Conservation (phyloP, 2,888 invertebrate species). For the Camponotus fellah region DNA sequence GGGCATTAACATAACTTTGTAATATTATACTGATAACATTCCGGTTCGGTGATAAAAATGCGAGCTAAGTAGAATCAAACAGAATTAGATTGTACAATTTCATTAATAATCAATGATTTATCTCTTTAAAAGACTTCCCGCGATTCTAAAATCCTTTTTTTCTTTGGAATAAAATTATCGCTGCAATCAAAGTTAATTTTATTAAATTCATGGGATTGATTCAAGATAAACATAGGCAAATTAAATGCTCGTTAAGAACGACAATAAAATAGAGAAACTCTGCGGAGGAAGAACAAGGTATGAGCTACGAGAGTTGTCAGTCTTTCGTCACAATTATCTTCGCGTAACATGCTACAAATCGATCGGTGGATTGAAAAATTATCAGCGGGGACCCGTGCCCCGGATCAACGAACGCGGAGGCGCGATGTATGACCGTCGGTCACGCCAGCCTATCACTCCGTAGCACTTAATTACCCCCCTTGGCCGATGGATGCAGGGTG, state of each 20-base stretch:
- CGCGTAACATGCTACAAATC: constrained; percentile 61
- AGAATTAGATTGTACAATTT: constrained; percentile 3
- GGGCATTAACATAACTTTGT: constrained; percentile 34
- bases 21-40: constrained; percentile 29
- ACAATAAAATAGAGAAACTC: background rate
- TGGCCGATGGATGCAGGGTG: constrained; percentile 79
- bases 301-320: constrained; percentile 40
- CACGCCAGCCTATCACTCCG: constrained; percentile 80
- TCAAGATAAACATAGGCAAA: background rate
- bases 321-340: constrained; percentile 57
- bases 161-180: constrained; percentile 7
- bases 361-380: constrained; percentile 72
- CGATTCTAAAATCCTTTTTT: background rate
- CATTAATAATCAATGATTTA: constrained; percentile 6
- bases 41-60: constrained; percentile 28
- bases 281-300: background rate
- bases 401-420: constrained; percentile 78
- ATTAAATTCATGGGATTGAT: background rate
- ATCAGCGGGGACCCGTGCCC: constrained; percentile 77
- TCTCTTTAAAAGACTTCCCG: background rate
- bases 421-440: constrained; percentile 80
- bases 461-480: constrained; percentile 81
- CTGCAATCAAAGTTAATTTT: background rate
- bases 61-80: constrained; percentile 3
- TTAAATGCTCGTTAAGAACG: background rate